Base-by-base conservation (phyloP, 2,888 invertebrate species). In the Myopa testacea region DNA sequence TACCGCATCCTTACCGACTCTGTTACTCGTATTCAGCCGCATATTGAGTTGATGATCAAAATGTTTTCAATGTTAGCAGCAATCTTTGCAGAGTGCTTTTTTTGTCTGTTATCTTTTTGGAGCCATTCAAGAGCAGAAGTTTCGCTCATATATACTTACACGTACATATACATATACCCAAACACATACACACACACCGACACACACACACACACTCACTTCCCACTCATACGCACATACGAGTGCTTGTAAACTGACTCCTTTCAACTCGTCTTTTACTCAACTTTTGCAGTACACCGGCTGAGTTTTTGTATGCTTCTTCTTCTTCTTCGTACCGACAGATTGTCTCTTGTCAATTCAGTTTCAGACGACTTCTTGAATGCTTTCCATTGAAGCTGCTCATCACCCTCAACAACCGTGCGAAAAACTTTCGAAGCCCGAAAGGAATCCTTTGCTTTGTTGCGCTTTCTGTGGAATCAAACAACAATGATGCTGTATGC, bases 381-480 rank as follows among this genome's bases (percentile, higher is more conserved):
- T 38, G 26, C 34, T 65, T 70, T 19, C 55, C 34, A 10, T 65
- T 38, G 26, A 26, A 63, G 62, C 62, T 4, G 26, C 26, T 34
- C 62, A 10, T 19, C 60, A 4, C 26, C 60, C n/a, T n/a, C 34
- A 5, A 34, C 62, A 19, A 37, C 16, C 55, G 55, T 10, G 45
- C 45, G 37, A 63, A 63, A 1, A 12, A 8, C 37, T 65, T 10
- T 65, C 37, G 55, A 65, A 62, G 65, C 6, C 3, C 37, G 40
- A 19, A n/a, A 40, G 63, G 50, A 60, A 73, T 73, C 45, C 62
- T 63, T 62, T 14, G 34, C 74, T 45, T 76, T 76, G 76, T 71
- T 76, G 76, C 71, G 55, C 76, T 76, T 76, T 76, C 71, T 71
- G 38, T 65, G 65, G 60, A 68, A 69, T 40, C 16, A 50, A 26